Base-by-base conservation (phyloP, 2,113 vertebrate species). In the Aptenodytes forsteri region DNA sequence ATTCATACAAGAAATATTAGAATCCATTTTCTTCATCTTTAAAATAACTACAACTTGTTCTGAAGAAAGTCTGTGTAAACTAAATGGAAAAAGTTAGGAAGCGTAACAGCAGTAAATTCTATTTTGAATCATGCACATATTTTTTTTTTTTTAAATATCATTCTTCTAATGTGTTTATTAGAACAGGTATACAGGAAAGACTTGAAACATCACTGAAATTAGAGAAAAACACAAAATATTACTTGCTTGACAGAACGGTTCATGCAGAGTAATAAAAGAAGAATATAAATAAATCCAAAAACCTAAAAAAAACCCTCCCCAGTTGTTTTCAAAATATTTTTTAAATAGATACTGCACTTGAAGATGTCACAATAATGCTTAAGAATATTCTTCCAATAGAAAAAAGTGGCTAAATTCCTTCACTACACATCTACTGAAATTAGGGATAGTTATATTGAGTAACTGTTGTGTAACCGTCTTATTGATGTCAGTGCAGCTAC, bases 241-340 rank as follows among this genome's bases (percentile, higher is more conserved):
- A 26, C 26, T 75, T 71, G 2, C 20, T 76, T 44, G 14, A 67
- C 65, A 46, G 40, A 79, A n/a, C 2, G 13, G 7, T 40, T 61
- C 1, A 36, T 6, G 2, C 9, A 61, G 49, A 90, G 58, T 59
- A 56, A 38, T 6, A 83, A 47, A 52, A 61, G 4, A 49, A 62
- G 4, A 17, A 36, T 13, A 67, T 29, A 40, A 84, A 71, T 82
- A 22, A 75, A 27, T 19, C 5, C 1, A 66, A 49, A 90, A 61
- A 30, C 6, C 5, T 42, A 23, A 23, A 65, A 77, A 61, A 38
- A 18, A 1, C 0, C 5, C 5, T 49, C 6, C 6, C 5, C 1
- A 29, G 8, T 38, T 78, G 1, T 44, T 96, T 86, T 69, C 11
- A 85, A 72, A 49, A n/a, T 65, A 59, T 40, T 81, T 85, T 73